Evolutionary conservation across 2,113 vertebrate genomes (phyloP).

Genomic region (Acrocephalus kingi): DNA sequence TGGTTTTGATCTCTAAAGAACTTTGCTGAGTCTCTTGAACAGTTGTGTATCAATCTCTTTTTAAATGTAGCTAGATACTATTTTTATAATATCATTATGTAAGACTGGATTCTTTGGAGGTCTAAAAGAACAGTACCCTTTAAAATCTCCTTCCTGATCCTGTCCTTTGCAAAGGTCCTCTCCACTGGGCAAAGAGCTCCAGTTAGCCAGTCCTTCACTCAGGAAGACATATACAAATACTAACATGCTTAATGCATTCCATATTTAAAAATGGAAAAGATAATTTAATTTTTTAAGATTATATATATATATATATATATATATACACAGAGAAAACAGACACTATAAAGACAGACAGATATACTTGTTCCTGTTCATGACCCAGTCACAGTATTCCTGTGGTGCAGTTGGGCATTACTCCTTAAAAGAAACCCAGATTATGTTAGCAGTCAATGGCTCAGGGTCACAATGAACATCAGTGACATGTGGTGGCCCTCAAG

Average conservation of each 20-base stretch:
- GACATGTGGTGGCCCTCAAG: background rate
- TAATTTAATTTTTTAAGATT: background rate
- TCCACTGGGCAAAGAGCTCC: background rate
- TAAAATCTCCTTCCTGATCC: background rate
- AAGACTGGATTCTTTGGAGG: rapidly evolving
- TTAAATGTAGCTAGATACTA: background rate
- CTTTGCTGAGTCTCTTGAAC: background rate
- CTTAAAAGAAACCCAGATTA: background rate
- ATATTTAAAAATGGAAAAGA: background rate
- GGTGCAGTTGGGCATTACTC: background rate
- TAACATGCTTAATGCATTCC: background rate
- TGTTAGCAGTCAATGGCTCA: background rate
- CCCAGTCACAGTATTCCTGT: background rate
- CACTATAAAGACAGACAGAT: background rate
- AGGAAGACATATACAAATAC: background rate
- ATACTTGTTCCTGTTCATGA: background rate
- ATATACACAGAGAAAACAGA: background rate
- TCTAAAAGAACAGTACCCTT: background rate
- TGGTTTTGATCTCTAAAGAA: background rate
- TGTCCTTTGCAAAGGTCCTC: background rate
- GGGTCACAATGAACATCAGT: background rate
- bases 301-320: background rate
- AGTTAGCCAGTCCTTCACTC: background rate
- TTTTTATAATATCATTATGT: background rate
- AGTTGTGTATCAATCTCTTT: background rate